Evolutionary conservation across 92 coral and sea anemone species (phyloP).

Genomic region (Blastomussa wellsi): DNA sequence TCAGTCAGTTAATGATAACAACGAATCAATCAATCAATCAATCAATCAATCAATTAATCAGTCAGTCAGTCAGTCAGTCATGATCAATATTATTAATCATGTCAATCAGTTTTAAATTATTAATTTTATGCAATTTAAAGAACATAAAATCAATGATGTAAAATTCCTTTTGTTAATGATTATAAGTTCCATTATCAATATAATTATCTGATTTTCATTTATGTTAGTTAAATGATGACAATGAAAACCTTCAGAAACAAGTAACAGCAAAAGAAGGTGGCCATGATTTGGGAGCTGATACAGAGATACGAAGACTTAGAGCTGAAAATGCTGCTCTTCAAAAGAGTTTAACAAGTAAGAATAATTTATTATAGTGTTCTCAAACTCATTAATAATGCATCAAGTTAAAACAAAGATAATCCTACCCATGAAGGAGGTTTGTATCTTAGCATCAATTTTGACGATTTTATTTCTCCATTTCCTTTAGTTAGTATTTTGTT

Average conservation of each 20-base stretch:
- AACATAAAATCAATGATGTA: background rate
- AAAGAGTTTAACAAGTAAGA: conserved; percentile 83
- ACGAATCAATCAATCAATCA: background rate
- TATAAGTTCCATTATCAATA: background rate
- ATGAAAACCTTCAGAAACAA: conserved; percentile 64
- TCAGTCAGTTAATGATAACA: too few species aligned
- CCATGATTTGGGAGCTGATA: conserved; percentile 55
- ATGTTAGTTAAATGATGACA: conserved; percentile 81
- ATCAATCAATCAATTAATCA: background rate
- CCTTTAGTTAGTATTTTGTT: too few species aligned
- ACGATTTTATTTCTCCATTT: too few species aligned
- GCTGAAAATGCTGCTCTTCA: conserved; percentile 98
- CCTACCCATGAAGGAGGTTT: too few species aligned
- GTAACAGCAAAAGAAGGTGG: conserved; percentile 67
- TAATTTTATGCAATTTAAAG: background rate
- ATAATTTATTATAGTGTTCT: too few species aligned
- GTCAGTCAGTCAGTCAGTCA: background rate
- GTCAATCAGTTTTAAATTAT: background rate
- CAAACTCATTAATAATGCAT: too few species aligned
- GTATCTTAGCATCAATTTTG: too few species aligned
- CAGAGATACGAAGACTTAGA: conserved; percentile 79
- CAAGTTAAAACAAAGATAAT: too few species aligned
- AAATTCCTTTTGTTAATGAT: too few species aligned
- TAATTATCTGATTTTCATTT: background rate
- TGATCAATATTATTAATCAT: too few species aligned